Conservation (phyloP, 2,888 invertebrate species). For the Pachliopta kotzebuea region DNA sequence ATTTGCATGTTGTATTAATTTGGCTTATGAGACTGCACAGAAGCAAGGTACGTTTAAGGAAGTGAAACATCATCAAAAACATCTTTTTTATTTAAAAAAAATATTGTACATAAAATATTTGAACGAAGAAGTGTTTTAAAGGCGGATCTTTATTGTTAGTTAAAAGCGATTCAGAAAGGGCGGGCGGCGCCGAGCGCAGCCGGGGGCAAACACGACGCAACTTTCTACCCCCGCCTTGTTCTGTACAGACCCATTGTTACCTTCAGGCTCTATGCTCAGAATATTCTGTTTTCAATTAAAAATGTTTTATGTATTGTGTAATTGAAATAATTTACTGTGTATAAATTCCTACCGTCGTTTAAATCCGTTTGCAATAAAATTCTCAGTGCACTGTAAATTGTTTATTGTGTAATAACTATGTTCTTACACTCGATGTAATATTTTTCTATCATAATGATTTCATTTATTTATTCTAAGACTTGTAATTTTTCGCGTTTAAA, state of each 20-base stretch:
- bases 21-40: too few relatives aligned
- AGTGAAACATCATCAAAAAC: background rate
- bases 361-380: constrained; percentile 7
- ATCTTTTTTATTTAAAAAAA: background rate
- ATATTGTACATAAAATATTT: constrained; percentile 6
- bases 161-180: constrained; percentile 54
- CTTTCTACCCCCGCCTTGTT: constrained; percentile 57
- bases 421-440: background rate
- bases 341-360: constrained; percentile 10
- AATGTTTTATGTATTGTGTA: constrained; percentile 14
- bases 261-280: constrained; percentile 44
- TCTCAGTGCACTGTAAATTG: background rate
- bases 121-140: constrained; percentile 41
- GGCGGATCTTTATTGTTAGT: constrained; percentile 38
- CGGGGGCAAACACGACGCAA: constrained; percentile 59
- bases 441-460: too few relatives aligned
- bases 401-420: background rate
- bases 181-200: constrained; percentile 50
- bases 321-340: constrained; percentile 9
- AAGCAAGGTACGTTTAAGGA: background rate
- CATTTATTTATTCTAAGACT: too few relatives aligned
- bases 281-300: constrained; percentile 38
- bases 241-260: constrained; percentile 66
- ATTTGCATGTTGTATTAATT: too few relatives aligned
- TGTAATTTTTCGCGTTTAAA: too few relatives aligned